Conservation (phyloP, 2,888 invertebrate species). For the Meloe dianella region DNA sequence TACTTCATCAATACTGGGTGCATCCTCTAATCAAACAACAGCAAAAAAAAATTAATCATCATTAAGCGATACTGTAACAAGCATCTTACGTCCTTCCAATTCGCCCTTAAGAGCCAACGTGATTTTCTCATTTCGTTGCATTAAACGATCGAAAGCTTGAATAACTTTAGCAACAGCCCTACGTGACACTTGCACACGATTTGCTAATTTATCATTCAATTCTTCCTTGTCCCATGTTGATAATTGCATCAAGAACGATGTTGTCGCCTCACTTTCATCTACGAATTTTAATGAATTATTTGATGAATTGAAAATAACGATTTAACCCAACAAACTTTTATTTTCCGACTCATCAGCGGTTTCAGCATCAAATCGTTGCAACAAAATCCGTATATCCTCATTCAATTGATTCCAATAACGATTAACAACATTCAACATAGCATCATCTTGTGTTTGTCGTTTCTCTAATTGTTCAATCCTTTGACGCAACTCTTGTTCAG, state of each 20-base stretch:
- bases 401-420: conserved; percentile 96
- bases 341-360: conserved; percentile 96
- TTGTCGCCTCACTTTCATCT: conserved; percentile 97
- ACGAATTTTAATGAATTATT: conserved; percentile 34
- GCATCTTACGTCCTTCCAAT: conserved; percentile 68
- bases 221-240: conserved; percentile 99
- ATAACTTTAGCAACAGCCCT: conserved; percentile 96
- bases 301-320: conserved; percentile 12
- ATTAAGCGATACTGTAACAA: too few relatives aligned
- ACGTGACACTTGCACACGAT: conserved; percentile 95
- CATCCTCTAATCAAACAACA: conserved; percentile 63
- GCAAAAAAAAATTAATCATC: conserved; percentile 10
- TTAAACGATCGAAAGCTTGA: conserved; percentile 93
- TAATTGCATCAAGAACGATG: conserved; percentile 92
- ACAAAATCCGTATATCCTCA: conserved; percentile 91
- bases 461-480: conserved; percentile 94
- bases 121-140: conserved; percentile 95
- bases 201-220: conserved; percentile 92
- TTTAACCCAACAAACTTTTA: conserved; percentile 71
- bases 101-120: conserved; percentile 86
- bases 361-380: conserved; percentile 97
- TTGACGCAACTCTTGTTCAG: conserved; percentile 86
- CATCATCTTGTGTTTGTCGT: conserved; percentile 95
- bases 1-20: conserved; percentile 78
- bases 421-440: conserved; percentile 96